Base-by-base conservation (phyloP, 1,140 invertebrate species). In the Drosophila ohnishii region DNA sequence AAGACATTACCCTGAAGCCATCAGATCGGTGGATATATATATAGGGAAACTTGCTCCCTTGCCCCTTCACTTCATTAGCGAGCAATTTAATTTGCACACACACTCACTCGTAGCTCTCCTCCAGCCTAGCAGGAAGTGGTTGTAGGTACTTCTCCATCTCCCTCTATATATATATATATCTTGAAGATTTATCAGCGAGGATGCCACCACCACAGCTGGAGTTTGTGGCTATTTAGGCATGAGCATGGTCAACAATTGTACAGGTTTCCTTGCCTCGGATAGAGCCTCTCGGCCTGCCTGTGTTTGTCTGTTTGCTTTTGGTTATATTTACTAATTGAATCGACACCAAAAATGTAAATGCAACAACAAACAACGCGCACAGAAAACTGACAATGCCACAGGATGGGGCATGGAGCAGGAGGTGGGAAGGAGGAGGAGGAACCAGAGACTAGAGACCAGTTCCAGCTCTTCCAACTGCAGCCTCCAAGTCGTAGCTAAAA, bases 321-420 rank as follows among this genome's bases (percentile, higher is more conserved):
- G 77, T 90, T 89, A 90, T 90, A 90, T 90, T 90, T 90, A 90
- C 89, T 90, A 90, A 90, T 90, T 90, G 89, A 90, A 90, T 90
- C 89, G 90, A 90, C 89, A 90, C 89, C 89, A 90, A 90, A 90
- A 90, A 89, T 88, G 89, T 90, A 88, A 88, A 85, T 82, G 80
- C 84, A 85, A 83, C 88, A 90, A 88, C 80, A 88, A 81, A 86
- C 80, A 80, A 78, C 80, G 69, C 61, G 69, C 61, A 63, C 78
- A 75, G 51, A 53, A 75, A 74, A 75, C 72, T 75, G 72, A 85
- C 86, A 85, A 78, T 76, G 62, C 62, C 65, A 63, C 75, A 73
- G 57, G 45, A 64, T 37, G 71, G 35, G 59, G 59, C 58, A 66
- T 10, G 47, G 51, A 64, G 1, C 28, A 65, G 28, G 28, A 47